Evolutionary conservation across 30 jellyfish, hydroid and myxozoan genomes (phyloP).

Genomic region (Aurelia coerulea): DNA sequence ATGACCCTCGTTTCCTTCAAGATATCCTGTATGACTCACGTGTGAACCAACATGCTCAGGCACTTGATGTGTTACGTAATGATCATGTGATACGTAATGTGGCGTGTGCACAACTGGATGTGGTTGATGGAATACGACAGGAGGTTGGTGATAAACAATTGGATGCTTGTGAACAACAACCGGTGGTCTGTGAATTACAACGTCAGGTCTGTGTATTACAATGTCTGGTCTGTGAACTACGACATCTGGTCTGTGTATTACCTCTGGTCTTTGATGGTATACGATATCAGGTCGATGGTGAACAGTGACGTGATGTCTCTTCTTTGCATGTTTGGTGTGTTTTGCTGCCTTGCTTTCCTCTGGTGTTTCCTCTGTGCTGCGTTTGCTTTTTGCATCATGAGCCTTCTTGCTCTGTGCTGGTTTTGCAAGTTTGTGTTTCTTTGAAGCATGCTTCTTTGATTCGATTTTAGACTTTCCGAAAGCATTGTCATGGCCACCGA

Average conservation of each 20-base stretch:
- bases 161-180: constrained; percentile 89
- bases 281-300: constrained; percentile 87
- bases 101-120: constrained; percentile 84
- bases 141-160: constrained; percentile 91
- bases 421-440: constrained; percentile 30
- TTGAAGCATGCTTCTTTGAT: constrained; percentile 14
- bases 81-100: constrained; percentile 76
- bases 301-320: constrained; percentile 89
- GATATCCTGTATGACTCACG: constrained; percentile 41
- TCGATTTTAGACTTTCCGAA: constrained; percentile 66
- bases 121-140: constrained; percentile 93
- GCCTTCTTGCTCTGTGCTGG: background rate
- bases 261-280: constrained; percentile 89
- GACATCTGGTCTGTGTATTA: constrained; percentile 90
- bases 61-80: constrained; percentile 71
- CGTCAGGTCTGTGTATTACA: constrained; percentile 91
- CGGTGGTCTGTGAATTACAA: constrained; percentile 96
- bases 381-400: constrained; percentile 32
- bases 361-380: constrained; percentile 43
- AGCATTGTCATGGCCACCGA: constrained; percentile 67
- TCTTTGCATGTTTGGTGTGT: constrained; percentile 43
- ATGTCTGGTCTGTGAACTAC: constrained; percentile 94
- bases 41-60: constrained; percentile 91
- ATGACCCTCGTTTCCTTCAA: constrained; percentile 29
- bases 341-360: constrained; percentile 19